Conservation (phyloP, 2,888 invertebrate genomes). For the Tridacna gigas region DNA sequence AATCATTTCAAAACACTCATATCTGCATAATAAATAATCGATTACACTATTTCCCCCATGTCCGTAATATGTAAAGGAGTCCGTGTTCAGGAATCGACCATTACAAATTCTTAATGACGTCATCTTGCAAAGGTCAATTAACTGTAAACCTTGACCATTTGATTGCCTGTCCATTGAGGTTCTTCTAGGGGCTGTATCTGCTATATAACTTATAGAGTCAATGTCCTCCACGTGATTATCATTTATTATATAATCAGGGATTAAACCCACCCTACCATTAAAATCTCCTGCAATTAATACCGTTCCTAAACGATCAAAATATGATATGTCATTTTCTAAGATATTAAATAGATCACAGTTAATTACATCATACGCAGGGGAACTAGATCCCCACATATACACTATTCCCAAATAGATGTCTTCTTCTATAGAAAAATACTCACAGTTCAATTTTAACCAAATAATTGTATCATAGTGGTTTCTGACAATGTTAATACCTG, state of each 20-base stretch:
- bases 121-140: background rate
- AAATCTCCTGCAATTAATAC: background rate
- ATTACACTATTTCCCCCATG: background rate
- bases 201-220: background rate
- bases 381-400: background rate
- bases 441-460: background rate
- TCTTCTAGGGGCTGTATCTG: background rate
- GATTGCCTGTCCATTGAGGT: background rate
- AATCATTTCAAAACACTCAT: background rate
- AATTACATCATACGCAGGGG: background rate
- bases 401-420: background rate
- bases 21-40: background rate
- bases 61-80: background rate
- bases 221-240: background rate
- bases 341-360: background rate
- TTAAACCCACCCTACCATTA: background rate
- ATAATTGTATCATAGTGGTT: background rate
- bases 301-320: background rate
- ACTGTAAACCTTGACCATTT: background rate
- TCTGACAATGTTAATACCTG: background rate
- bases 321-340: background rate
- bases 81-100: background rate
- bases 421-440: background rate
- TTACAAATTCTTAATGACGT: background rate
- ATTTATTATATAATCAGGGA: background rate